Percentiles rank a stretch among this genome's conserved stretches.
These are phyloP conservation scores for Eilema griseolum DNA, from an alignment of 2,888 invertebrate genomes.

Conservation along the genomic window DNA sequence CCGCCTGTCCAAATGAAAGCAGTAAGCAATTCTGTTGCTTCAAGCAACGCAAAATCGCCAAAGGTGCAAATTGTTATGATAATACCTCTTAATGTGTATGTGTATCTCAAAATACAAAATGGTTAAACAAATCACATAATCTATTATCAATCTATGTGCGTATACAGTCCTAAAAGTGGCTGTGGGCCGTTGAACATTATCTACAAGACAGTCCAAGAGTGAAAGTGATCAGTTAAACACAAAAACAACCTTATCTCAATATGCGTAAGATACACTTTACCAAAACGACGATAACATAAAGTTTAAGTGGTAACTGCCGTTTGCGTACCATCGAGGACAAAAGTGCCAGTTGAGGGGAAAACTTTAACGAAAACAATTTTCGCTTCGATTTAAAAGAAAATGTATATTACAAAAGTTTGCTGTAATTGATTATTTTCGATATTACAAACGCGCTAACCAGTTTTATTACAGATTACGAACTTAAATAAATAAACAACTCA, in stretches of 20 bases:
- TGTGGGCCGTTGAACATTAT: slow-evolving; percentile 48
- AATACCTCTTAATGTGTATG: slow-evolving; percentile 27
- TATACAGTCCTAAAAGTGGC: slow-evolving; percentile 52
- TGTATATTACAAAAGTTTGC: slow-evolving; percentile 3
- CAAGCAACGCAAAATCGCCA: not conserved
- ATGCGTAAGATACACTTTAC: slow-evolving; percentile 43
- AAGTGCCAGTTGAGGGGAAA: slow-evolving; percentile 41
- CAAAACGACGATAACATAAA: slow-evolving; percentile 40
- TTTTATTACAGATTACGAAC: not conserved
- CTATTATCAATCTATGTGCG: slow-evolving; percentile 50
- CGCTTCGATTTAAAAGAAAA: slow-evolving; percentile 13
- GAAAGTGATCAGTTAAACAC: slow-evolving; percentile 46
- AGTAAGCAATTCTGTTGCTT: not conserved
- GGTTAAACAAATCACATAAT: slow-evolving; percentile 27
- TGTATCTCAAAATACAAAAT: slow-evolving; percentile 34
- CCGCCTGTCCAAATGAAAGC: slow-evolving; percentile 27
- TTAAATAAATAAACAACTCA: not conserved
- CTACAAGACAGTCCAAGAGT: slow-evolving; percentile 50
- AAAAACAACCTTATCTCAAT: slow-evolving; percentile 42
- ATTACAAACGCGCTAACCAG: not conserved
- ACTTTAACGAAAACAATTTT: slow-evolving; percentile 48
- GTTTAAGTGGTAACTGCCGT: slow-evolving; percentile 51
- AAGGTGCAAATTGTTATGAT: not conserved
- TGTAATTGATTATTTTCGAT: not conserved
- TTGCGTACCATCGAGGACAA: slow-evolving; percentile 44